These are phyloP conservation scores for Chelidonichthys spinosus DNA, from an alignment of 2,797 vertebrate genomes.

Conservation along the genomic window DNA sequence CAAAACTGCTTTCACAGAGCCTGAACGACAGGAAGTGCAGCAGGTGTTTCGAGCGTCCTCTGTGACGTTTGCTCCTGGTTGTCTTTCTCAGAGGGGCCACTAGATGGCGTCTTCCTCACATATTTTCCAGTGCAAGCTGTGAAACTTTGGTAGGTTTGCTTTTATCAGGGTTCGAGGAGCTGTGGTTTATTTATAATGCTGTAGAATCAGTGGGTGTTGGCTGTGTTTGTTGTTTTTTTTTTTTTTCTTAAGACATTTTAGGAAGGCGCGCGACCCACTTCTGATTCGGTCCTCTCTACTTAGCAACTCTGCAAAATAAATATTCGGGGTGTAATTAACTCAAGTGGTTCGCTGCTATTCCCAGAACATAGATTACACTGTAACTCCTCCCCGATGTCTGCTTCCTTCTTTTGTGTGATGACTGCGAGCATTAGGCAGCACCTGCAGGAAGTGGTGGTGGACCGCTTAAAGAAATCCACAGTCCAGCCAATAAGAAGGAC, in stretches of 20 bases:
- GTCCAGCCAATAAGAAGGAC: background rate
- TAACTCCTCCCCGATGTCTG: constrained; percentile 10
- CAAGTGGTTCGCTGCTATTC: constrained; percentile 4
- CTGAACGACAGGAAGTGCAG: background rate
- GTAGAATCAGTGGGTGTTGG: background rate
- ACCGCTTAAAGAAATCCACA: background rate
- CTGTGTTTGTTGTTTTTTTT: background rate
- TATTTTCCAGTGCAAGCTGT: background rate
- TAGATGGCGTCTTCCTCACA: constrained; percentile 49
- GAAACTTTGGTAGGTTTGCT: background rate
- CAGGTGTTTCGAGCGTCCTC: background rate
- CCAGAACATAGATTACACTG: constrained; percentile 21
- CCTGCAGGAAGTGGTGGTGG: constrained; percentile 8
- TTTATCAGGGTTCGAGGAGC: background rate
- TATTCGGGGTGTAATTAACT: constrained; percentile 34
- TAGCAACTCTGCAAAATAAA: constrained; percentile 9
- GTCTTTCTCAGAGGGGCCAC: constrained; percentile 21
- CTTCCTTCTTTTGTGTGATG: constrained; percentile 52
- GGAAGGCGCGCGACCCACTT: background rate
- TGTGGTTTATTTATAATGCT: background rate
- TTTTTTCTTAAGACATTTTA: background rate
- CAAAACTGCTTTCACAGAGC: background rate
- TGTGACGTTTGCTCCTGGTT: background rate
- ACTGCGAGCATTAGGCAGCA: background rate
- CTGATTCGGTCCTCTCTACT: background rate